These are phyloP conservation scores for Cydia fagiglandana DNA, from an alignment of 1,140 invertebrate species.

Conservation along the genomic window DNA sequence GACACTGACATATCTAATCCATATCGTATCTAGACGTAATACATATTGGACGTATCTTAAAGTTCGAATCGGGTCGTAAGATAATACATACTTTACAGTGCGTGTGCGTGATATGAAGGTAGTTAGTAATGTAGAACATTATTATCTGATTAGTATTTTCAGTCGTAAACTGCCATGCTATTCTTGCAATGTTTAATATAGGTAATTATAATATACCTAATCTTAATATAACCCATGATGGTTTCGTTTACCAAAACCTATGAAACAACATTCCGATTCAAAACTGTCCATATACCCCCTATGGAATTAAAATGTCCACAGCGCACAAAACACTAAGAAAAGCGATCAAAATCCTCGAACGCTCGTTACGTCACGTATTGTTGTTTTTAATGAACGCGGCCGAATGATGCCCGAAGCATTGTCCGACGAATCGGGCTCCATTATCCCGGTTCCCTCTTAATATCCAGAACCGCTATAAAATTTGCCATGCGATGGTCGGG, in stretches of 20 bases:
- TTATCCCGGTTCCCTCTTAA: conserved; percentile 32
- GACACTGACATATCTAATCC: too few relatives aligned
- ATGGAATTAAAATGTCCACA: conserved; percentile 19
- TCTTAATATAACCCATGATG: too few relatives aligned
- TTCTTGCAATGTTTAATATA: too few relatives aligned
- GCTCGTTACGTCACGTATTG: conserved; percentile 27
- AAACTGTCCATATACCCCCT: conserved; percentile 9
- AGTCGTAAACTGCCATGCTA: too few relatives aligned
- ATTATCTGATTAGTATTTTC: too few relatives aligned
- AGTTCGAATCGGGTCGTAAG: too few relatives aligned
- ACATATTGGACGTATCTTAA: too few relatives aligned
- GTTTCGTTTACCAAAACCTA: not conserved
- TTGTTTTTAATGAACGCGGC: conserved; percentile 31
- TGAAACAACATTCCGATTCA: not conserved
- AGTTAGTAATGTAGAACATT: too few relatives aligned
- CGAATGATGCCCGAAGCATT: conserved; percentile 30
- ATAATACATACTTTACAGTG: too few relatives aligned
- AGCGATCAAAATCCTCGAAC: conserved; percentile 31
- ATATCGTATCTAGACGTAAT: too few relatives aligned
- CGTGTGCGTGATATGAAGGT: too few relatives aligned
- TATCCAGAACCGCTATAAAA: conserved; percentile 32
- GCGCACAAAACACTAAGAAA: conserved; percentile 25
- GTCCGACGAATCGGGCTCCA: conserved; percentile 28
- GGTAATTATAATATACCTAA: too few relatives aligned
- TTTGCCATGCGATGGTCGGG: conserved; percentile 27